Percentiles rank a stretch among this genome's conserved stretches.
phyloP scores from a whole-genome alignment of 2,888 invertebrate genomes.

The Drosophila fulvimacula region DNA sequence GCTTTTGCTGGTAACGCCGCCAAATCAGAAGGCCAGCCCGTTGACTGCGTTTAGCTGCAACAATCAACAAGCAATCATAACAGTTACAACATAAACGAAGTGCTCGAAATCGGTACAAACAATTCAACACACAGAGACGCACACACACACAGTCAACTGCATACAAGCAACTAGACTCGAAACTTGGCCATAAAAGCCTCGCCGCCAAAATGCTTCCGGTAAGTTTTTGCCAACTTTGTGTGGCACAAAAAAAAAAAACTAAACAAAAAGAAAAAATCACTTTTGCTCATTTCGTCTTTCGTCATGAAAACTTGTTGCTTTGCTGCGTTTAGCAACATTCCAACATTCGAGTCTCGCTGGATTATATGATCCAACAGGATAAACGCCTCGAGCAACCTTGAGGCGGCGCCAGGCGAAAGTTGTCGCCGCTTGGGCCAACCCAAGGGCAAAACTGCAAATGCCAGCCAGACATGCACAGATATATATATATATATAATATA shows the following conservation, averaged over 20 bases:
- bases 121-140: not conserved
- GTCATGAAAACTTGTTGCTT: constrained; percentile 22
- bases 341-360: constrained; percentile 1
- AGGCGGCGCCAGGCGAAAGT: constrained; percentile 30
- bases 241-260: constrained; percentile 29
- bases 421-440: constrained; percentile 16
- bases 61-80: constrained; percentile 39
- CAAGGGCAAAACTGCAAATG: constrained; percentile 25
- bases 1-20: constrained; percentile 41
- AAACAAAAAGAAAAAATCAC: constrained; percentile 10
- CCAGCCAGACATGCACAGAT: not conserved
- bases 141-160: constrained; percentile 8
- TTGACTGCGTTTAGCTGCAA: constrained; percentile 34
- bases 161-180: constrained; percentile 29
- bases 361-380: constrained; percentile 29
- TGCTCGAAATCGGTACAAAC: constrained; percentile 11
- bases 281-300: constrained; percentile 38
- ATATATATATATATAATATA: not conserved
- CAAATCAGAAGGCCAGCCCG: constrained; percentile 32
- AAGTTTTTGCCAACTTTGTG: constrained; percentile 62
- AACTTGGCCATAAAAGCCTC: constrained; percentile 49
- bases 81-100: constrained; percentile 40
- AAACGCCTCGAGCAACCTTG: constrained; percentile 33
- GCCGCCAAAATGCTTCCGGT: constrained; percentile 83
- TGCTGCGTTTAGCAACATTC: constrained; percentile 27